A percentile compares a stretch with the other conserved stretches of the same genome.
phyloP scores from a whole-genome alignment of 2,888 invertebrate genomes.

The Diarsia brunnea region DNA sequence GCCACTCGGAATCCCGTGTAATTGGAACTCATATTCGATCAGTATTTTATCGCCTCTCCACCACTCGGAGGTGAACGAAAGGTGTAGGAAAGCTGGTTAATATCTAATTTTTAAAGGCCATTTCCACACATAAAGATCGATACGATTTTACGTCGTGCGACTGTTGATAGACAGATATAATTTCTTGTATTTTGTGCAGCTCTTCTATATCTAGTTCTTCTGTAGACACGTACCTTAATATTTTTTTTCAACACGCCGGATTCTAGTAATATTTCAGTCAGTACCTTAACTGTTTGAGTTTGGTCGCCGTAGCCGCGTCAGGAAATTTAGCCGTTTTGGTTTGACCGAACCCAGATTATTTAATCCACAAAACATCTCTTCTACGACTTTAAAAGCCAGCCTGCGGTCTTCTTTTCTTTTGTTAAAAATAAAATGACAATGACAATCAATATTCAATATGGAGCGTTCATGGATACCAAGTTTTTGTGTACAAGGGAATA shows the following conservation, averaged over 20 bases:
- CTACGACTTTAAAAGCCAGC: slow-evolving; percentile 6
- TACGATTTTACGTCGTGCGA: neutral
- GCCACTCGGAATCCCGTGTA: slow-evolving; percentile 16
- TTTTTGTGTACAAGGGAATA: slow-evolving; percentile 27
- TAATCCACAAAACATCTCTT: neutral
- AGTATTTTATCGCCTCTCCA: slow-evolving; percentile 38
- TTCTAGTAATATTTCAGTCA: neutral
- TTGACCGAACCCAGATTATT: neutral
- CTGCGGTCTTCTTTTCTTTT: slow-evolving; percentile 13
- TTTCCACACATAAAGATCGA: neutral
- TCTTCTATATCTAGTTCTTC: too few relatives aligned
- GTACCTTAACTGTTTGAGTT: neutral
- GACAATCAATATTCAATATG: slow-evolving; percentile 33
- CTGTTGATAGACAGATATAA: neutral
- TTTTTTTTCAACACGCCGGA: too few relatives aligned
- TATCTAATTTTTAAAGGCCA: slow-evolving; percentile 1
- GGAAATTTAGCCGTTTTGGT: neutral
- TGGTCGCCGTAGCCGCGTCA: neutral
- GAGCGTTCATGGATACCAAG: slow-evolving; percentile 14
- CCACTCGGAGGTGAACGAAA: slow-evolving; percentile 21
- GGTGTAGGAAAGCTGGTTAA: slow-evolving; percentile 15
- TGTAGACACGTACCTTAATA: too few relatives aligned
- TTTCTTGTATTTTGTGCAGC: slow-evolving; percentile 1
- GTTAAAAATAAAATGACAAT: slow-evolving; percentile 26
- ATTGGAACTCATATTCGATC: slow-evolving; percentile 46